Percentiles rank a stretch among this genome's conserved stretches.
Conservation (phyloP, 2,888 invertebrate species). For the Sylvicola cinctus region DNA sequence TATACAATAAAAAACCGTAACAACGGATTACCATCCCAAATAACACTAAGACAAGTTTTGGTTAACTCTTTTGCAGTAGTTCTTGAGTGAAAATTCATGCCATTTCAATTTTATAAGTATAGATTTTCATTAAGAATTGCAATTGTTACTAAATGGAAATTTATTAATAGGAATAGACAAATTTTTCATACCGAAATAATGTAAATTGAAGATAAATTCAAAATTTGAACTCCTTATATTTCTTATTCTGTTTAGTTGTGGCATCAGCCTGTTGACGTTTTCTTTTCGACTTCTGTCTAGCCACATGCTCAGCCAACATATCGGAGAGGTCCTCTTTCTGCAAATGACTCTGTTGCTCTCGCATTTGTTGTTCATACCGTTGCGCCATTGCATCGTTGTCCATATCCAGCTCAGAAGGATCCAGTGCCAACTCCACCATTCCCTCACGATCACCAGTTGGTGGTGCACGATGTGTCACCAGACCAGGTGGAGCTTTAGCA, state of each 20-base stretch:
- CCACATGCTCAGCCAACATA: constrained; percentile 96
- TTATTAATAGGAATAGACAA: too few relatives aligned
- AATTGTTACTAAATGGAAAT: too few relatives aligned
- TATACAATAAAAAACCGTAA: too few relatives aligned
- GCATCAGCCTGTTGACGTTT: constrained; percentile 82
- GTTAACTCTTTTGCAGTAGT: too few relatives aligned
- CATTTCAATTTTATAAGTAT: too few relatives aligned
- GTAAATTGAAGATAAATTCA: too few relatives aligned
- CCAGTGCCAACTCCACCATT: constrained; percentile 83
- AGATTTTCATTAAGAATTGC: too few relatives aligned
- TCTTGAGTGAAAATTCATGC: too few relatives aligned
- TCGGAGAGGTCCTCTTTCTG: constrained; percentile 92
- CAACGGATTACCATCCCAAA: too few relatives aligned
- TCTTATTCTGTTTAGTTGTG: constrained; percentile 69
- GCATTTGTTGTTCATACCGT: constrained; percentile 87
- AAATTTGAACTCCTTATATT: constrained; percentile 98
- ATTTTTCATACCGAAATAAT: too few relatives aligned
- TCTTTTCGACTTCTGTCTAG: constrained; percentile 86
- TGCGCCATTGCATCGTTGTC: constrained; percentile 92
- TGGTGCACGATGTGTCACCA: constrained; percentile 6
- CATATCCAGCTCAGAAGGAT: constrained; percentile 92
- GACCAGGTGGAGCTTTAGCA: constrained; percentile 18
- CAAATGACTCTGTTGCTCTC: constrained; percentile 74
- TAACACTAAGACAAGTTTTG: too few relatives aligned
- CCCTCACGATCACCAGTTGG: constrained; percentile 31